A percentile compares a stretch with the other conserved stretches of the same genome.
phyloP scores from a whole-genome alignment of 1,140 invertebrate species.

The Drosophila lacteicornis region DNA sequence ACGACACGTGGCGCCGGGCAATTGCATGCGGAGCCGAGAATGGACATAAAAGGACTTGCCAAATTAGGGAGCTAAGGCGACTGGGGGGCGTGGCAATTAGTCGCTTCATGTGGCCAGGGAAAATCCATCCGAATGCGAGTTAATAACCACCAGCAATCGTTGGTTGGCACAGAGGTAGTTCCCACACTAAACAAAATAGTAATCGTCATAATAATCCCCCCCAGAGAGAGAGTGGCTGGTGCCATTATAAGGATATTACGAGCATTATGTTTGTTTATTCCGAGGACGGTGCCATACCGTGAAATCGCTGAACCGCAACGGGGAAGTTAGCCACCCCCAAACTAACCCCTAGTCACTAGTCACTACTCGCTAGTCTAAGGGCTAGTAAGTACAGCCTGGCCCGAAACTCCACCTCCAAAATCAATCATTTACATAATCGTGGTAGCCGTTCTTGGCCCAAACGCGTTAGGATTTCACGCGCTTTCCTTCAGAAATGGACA shows the following conservation, averaged over 20 bases:
- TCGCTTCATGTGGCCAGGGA: constrained; percentile 40
- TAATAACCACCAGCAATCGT: constrained; percentile 57
- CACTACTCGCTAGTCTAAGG: constrained; percentile 29
- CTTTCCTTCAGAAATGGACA: constrained; percentile 59
- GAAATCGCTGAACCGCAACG: constrained; percentile 76
- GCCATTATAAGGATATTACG: constrained; percentile 62
- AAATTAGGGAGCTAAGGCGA: constrained; percentile 32
- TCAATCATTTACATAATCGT: constrained; percentile 78
- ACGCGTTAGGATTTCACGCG: constrained; percentile 66
- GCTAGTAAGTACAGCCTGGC: constrained; percentile 58
- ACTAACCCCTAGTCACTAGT: constrained; percentile 33
- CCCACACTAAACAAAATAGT: constrained; percentile 53
- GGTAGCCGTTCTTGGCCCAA: constrained; percentile 24
- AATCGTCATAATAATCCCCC: constrained; percentile 32
- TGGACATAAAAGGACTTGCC: constrained; percentile 31
- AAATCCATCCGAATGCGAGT: constrained; percentile 65
- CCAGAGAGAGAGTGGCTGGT: constrained; percentile 17
- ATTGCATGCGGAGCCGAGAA: constrained; percentile 21
- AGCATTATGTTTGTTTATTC: constrained; percentile 75
- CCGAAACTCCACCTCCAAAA: constrained; percentile 30
- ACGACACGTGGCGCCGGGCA: constrained; percentile 41
- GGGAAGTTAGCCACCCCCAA: constrained; percentile 32
- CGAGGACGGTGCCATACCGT: constrained; percentile 62
- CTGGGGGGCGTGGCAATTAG: constrained; percentile 52
- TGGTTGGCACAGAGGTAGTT: constrained; percentile 28